A percentile compares a stretch with the other conserved stretches of the same genome.
These are phyloP conservation scores for Epistrophella euchroma DNA, from an alignment of 2,888 invertebrate species.

Conservation along the genomic window DNA sequence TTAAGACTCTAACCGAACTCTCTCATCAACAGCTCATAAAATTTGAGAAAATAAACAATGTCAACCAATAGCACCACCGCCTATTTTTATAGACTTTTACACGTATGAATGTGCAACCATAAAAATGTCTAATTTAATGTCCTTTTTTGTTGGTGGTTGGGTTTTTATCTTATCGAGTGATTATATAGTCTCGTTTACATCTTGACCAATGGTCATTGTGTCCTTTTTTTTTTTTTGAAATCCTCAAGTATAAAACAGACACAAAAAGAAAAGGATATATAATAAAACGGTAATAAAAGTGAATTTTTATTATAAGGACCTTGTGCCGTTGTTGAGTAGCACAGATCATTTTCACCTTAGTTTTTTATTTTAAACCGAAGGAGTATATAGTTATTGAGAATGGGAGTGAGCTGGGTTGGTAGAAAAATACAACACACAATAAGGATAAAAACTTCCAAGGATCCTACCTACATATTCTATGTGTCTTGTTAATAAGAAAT, in stretches of 20 bases:
- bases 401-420: conserved; percentile 67
- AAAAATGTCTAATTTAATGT: conserved; percentile 68
- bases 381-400: conserved; percentile 38
- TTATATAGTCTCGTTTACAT: conserved; percentile 42
- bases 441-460: conserved; percentile 9
- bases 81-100: background rate
- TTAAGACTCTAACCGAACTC: conserved; percentile 9
- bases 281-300: conserved; percentile 72
- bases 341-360: conserved; percentile 67
- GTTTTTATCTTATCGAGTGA: conserved; percentile 45
- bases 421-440: conserved; percentile 22
- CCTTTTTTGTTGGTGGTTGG: conserved; percentile 50
- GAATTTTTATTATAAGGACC: conserved; percentile 67
- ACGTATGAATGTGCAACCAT: conserved; percentile 42
- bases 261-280: conserved; percentile 54
- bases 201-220: conserved; percentile 60
- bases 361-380: background rate
- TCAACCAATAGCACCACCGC: conserved; percentile 6
- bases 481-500: conserved; percentile 26
- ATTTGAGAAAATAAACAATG: background rate
- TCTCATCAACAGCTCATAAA: conserved; percentile 61
- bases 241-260: conserved; percentile 45
- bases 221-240: conserved; percentile 22
- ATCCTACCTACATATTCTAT: background rate
- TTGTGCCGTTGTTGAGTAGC: conserved; percentile 49